Percentiles rank a stretch among this genome's conserved stretches.
These are phyloP conservation scores for Sminthopsis crassicaudata DNA, from an alignment of 2,113 vertebrate genomes.

Conservation along the genomic window DNA sequence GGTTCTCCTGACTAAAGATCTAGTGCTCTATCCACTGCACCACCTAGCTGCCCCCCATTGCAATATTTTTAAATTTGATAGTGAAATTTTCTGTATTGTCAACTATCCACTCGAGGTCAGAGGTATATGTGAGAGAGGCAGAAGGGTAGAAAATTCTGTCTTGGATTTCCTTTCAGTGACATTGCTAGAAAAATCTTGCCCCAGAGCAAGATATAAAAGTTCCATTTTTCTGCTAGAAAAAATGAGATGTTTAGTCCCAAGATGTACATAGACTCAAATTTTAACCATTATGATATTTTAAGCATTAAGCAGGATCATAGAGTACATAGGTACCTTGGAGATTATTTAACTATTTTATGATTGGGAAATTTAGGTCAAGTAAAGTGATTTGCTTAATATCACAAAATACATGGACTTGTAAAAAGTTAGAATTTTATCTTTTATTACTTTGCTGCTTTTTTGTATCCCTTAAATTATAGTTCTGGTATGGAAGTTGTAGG, in stretches of 20 bases:
- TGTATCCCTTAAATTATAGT: not conserved
- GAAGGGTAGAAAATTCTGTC: not conserved
- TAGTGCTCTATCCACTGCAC: too few relatives aligned
- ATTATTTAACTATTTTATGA: not conserved
- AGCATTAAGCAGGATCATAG: not conserved
- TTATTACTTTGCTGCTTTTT: not conserved
- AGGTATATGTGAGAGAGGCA: not conserved
- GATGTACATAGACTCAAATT: not conserved
- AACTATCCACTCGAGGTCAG: not conserved
- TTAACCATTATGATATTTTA: not conserved
- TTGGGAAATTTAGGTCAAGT: not conserved
- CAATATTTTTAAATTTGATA: not conserved
- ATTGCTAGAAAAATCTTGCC: not conserved
- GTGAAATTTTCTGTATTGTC: not conserved
- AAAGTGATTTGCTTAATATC: not conserved
- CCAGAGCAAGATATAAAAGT: not conserved
- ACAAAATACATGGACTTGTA: not conserved
- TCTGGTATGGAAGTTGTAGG: not conserved
- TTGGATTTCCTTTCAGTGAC: not conserved
- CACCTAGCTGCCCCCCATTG: too few relatives aligned
- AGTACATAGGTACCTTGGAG: not conserved
- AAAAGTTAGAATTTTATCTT: not conserved
- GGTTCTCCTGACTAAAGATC: too few relatives aligned
- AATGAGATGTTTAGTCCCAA: not conserved
- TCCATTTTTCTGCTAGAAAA: not conserved